These are phyloP conservation scores for Ptychoptera albimana DNA, from an alignment of 2,888 invertebrate species.

Conservation along the genomic window DNA sequence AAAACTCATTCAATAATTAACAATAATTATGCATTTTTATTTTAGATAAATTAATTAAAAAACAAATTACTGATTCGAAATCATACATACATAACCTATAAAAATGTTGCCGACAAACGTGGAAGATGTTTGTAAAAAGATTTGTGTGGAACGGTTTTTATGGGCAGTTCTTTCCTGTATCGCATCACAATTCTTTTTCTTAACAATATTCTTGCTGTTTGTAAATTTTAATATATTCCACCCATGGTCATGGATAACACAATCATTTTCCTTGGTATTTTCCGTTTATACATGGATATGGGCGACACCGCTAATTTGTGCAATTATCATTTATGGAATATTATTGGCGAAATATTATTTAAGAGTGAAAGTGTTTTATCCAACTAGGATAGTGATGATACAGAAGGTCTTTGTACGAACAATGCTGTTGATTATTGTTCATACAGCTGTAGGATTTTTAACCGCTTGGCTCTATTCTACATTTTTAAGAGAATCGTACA, in stretches of 20 bases:
- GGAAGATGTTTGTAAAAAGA: conserved; percentile 17
- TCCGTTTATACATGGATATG: conserved; percentile 43
- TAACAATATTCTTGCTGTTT: conserved; percentile 34
- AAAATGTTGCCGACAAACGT: background rate
- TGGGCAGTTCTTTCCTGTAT: conserved; percentile 42
- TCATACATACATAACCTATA: conserved; percentile 1
- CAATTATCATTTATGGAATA: conserved; percentile 54
- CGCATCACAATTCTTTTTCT: conserved; percentile 36
- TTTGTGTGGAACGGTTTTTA: conserved; percentile 22
- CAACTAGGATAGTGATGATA: conserved; percentile 50
- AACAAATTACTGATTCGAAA: background rate
- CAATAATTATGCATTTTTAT: background rate
- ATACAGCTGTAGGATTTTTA: conserved; percentile 46
- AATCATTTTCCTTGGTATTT: conserved; percentile 38
- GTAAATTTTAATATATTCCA: conserved; percentile 47
- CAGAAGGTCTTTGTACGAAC: conserved; percentile 43
- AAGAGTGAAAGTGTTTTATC: conserved; percentile 39
- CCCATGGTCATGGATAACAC: conserved; percentile 46
- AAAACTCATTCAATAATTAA: too few species aligned
- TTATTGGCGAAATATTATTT: conserved; percentile 54
- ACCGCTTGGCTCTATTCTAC: conserved; percentile 54
- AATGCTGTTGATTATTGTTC: conserved; percentile 32
- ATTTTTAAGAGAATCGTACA: conserved; percentile 41
- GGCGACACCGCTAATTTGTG: conserved; percentile 42
- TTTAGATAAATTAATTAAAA: background rate